Evolutionary conservation across 2,113 vertebrate genomes (phyloP).

Genomic region (Pyxicephalus adspersus): DNA sequence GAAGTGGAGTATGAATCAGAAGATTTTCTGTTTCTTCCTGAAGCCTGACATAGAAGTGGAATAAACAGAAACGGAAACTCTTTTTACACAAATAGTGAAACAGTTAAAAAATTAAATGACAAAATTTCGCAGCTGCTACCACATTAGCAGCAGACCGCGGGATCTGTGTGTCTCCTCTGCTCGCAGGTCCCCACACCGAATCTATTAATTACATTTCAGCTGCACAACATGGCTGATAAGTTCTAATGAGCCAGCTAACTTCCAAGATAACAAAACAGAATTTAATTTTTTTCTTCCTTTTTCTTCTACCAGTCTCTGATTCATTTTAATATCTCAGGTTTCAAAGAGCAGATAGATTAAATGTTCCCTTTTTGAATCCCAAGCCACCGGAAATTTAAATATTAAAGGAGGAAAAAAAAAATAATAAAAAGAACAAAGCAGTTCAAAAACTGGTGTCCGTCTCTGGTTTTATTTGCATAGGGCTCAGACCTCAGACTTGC

Average conservation of each 20-base stretch:
- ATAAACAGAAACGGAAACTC: too few species aligned
- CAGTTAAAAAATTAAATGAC: not conserved
- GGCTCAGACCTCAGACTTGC: not conserved
- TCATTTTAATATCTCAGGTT: constrained; percentile 4
- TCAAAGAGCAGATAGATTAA: not conserved
- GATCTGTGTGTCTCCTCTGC: constrained; percentile 47
- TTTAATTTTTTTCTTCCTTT: not conserved
- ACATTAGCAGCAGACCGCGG: constrained; percentile 42
- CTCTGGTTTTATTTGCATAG: not conserved
- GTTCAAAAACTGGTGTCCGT: not conserved
- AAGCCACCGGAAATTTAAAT: constrained; percentile 51
- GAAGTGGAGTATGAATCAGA: too few species aligned
- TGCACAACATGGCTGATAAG: constrained; percentile 59
- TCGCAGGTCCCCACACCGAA: constrained; percentile 49
- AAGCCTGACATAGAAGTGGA: too few species aligned
- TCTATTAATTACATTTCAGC: constrained; percentile 58
- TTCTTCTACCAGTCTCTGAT: not conserved
- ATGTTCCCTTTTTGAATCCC: not conserved
- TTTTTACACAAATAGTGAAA: not conserved
- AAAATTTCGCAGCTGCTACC: constrained; percentile 36
- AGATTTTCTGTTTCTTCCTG: too few species aligned
- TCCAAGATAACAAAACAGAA: constrained; percentile 36
- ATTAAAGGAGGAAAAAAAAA: constrained; percentile 57
- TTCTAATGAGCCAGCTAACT: constrained; percentile 60
- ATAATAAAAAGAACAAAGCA: not conserved